Conservation (phyloP, 92 coral and sea anemone species). For the Siderastrea siderea region DNA sequence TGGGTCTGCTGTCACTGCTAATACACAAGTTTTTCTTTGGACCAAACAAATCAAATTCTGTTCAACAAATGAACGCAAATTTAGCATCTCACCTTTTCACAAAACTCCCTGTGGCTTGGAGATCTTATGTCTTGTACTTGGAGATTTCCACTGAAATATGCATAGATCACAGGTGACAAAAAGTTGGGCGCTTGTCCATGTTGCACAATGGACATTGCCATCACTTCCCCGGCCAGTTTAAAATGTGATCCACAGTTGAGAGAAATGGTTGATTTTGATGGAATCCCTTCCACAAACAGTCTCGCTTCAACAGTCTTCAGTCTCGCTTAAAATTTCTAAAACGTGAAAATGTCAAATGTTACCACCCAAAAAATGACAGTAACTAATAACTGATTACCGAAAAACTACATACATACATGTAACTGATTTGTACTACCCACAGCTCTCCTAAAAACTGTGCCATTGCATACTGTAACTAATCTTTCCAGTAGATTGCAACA, state of each 20-base stretch:
- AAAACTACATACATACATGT: background rate
- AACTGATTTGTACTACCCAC: background rate
- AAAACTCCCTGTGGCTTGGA: slow-evolving; percentile 14
- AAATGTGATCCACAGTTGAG: background rate
- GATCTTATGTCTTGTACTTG: background rate
- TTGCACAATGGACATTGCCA: slow-evolving; percentile 25
- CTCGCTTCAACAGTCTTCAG: too few relatives aligned
- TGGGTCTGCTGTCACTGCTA: too few relatives aligned
- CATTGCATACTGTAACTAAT: background rate
- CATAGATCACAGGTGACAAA: background rate
- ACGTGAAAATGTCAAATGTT: too few relatives aligned
- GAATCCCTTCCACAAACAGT: too few relatives aligned
- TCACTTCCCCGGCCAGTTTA: slow-evolving; percentile 26
- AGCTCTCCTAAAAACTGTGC: background rate
- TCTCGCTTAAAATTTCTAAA: too few relatives aligned
- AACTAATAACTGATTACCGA: background rate
- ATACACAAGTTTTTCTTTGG: background rate
- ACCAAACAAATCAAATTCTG: background rate
- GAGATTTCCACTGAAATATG: too few relatives aligned
- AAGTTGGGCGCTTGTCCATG: slow-evolving; percentile 30
- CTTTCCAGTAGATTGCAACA: background rate
- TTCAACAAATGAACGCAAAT: too few relatives aligned
- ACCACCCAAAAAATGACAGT: background rate
- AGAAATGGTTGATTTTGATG: too few relatives aligned
- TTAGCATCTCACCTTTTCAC: slow-evolving; percentile 19